These are phyloP conservation scores for Sinocyclocheilus rhinocerous DNA, from an alignment of 2,113 vertebrate genomes.

Conservation along the genomic window DNA sequence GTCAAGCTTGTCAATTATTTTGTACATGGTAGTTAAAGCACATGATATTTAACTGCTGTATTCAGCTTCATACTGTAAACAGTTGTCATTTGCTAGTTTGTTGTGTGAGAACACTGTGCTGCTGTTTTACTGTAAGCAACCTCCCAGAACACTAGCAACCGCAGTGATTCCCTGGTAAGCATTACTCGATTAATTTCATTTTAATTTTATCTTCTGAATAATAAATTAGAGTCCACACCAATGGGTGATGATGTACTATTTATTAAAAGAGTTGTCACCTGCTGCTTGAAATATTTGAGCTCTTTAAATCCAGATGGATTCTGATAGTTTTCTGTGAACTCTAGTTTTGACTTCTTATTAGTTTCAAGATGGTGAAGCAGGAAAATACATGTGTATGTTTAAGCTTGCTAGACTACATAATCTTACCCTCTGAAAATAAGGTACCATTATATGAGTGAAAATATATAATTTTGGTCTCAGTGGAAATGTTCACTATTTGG, in stretches of 20 bases:
- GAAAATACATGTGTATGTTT: slow-evolving; percentile 1
- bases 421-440: slow-evolving; percentile 13
- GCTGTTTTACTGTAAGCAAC: background rate
- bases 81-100: background rate
- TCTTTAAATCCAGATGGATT: background rate
- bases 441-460: slow-evolving; percentile 23
- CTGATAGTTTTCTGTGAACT: background rate
- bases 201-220: background rate
- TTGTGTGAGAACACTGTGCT: background rate
- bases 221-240: background rate
- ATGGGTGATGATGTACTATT: background rate
- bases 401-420: background rate
- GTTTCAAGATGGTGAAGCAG: slow-evolving; percentile 7
- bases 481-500: slow-evolving; percentile 26
- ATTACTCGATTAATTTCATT: background rate
- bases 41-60: background rate
- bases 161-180: background rate
- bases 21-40: no score
- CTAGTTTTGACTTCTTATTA: background rate
- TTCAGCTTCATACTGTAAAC: background rate
- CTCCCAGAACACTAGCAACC: background rate
- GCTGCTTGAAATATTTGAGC: background rate
- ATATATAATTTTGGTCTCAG: slow-evolving; percentile 26
- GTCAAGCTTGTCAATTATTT: no score
- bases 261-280: background rate